Conservation (phyloP, 2,888 invertebrate species). For the Myopa tessellatipennis region DNA sequence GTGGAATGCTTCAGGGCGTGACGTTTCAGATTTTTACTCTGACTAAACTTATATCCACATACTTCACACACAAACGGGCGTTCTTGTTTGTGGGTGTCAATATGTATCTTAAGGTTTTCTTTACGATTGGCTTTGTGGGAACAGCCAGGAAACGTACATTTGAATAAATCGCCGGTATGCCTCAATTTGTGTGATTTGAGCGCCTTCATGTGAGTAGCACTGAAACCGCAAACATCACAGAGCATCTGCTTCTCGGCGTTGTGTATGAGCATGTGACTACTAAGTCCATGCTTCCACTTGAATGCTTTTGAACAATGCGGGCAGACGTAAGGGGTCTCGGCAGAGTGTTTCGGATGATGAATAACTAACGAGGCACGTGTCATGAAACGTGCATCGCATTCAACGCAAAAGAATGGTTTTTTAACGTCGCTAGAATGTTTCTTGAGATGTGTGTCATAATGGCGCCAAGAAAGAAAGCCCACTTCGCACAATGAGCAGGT, state of each 20-base stretch:
- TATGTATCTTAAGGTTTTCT: conserved; percentile 71
- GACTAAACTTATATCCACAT: conserved; percentile 71
- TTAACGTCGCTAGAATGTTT: conserved; percentile 66
- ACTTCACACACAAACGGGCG: conserved; percentile 72
- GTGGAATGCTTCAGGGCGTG: conserved; percentile 63
- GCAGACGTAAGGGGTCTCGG: conserved; percentile 70
- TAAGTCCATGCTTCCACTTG: conserved; percentile 73
- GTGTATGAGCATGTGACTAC: conserved; percentile 70
- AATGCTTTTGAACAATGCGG: conserved; percentile 70
- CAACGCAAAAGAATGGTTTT: conserved; percentile 70
- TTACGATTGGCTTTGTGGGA: conserved; percentile 69
- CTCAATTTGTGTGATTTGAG: conserved; percentile 70
- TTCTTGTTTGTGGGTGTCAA: conserved; percentile 71
- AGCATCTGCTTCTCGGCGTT: conserved; percentile 70
- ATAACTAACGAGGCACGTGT: conserved; percentile 69
- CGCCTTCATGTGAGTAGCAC: conserved; percentile 71
- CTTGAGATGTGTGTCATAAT: conserved; percentile 66
- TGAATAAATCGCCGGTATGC: conserved; percentile 70
- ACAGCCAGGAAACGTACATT: conserved; percentile 69
- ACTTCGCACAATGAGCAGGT: conserved; percentile 64
- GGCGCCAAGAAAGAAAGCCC: conserved; percentile 62
- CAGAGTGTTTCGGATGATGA: conserved; percentile 71
- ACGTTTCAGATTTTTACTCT: conserved; percentile 70
- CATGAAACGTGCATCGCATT: conserved; percentile 70
- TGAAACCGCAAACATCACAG: conserved; percentile 72